Conservation (phyloP, 2,113 vertebrate species). For the Holacanthus passer region DNA sequence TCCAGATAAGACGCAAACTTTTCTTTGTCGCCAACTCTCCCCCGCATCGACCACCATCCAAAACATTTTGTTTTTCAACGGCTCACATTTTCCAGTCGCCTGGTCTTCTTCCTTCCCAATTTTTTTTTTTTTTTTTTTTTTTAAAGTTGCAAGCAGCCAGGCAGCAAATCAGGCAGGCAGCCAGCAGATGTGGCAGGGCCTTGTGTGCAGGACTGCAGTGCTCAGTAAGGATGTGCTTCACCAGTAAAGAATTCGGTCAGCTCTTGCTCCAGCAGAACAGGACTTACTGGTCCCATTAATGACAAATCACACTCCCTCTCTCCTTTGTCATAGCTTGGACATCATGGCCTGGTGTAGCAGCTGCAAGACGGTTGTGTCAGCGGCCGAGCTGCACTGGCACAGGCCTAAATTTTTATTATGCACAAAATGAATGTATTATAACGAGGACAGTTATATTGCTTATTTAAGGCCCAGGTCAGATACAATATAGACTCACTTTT, state of each 20-base stretch:
- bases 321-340: conserved; percentile 21
- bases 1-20: conserved; percentile 73
- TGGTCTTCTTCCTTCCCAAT: conserved; percentile 38
- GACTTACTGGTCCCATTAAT: conserved; percentile 66
- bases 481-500: not conserved
- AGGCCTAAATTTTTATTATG: not conserved
- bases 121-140: conserved; percentile 2
- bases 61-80: conserved; percentile 58
- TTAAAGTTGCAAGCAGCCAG: conserved; percentile 42
- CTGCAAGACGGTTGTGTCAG: conserved; percentile 6
- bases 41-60: conserved; percentile 5
- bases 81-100: conserved; percentile 71
- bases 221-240: conserved; percentile 75
- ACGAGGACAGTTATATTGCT: not conserved
- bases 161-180: conserved; percentile 62
- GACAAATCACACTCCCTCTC: conserved; percentile 50
- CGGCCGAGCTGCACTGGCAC: not conserved
- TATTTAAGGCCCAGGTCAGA: conserved; percentile 7
- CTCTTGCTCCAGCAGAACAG: conserved; percentile 39
- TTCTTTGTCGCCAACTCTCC: conserved; percentile 24
- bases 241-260: conserved; percentile 72
- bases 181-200: conserved; percentile 78
- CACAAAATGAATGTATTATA: not conserved
- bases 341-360: conserved; percentile 30
- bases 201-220: conserved; percentile 46